Evolutionary conservation across 2,113 vertebrate genomes (phyloP), one percentile per base, ranked within the genome.

Genomic region (Junco hyemalis): DNA sequence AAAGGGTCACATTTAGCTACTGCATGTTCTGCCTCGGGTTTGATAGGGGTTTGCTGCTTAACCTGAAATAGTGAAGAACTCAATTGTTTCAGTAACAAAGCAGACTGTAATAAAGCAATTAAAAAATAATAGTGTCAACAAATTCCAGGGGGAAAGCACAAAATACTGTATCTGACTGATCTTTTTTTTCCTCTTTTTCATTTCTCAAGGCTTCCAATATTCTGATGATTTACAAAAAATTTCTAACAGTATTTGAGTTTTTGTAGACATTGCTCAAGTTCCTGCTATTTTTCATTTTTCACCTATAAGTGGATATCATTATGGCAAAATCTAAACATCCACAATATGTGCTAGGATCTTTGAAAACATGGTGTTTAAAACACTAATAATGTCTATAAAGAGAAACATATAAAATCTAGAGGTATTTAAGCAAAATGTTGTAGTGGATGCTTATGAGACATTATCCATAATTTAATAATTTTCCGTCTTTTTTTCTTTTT

Each of bases 261-360:
- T 85, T 82, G 36, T 53, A 72, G 0, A 0, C 5, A 12, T 66
- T 72, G 10, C 31, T 82, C 28, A 59, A 11, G 14, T 11, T 77
- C 26, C 56, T 73, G 8, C 24, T 81, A 50, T 22, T 79, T 77
- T 91, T 92, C 24, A 25, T 57, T 82, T 92, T 92, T 61, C 90
- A 11, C 50, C 35, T 54, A 1, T 23, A 72, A 80, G 8, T 31
- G 11, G 7, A 40, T 80, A 31, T 68, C 9, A 20, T 57, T 77
- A 42, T 26, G 26, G 21, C n/a, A 28, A 40, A 73, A 45, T 8
- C 6, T 60, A 63, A 69, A 65, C 0, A 0, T 45, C 23, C 19
- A 36, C 25, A 70, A 35, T 45, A 73, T 2, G 29, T 42, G 22
- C 9, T 76, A 40, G 29, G 24, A 68, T 36, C 28, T 86, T 69